Percentiles rank a stretch among this genome's conserved stretches.
phyloP scores from a whole-genome alignment of 2,888 invertebrate genomes.

The Caenorhabditis afra region DNA sequence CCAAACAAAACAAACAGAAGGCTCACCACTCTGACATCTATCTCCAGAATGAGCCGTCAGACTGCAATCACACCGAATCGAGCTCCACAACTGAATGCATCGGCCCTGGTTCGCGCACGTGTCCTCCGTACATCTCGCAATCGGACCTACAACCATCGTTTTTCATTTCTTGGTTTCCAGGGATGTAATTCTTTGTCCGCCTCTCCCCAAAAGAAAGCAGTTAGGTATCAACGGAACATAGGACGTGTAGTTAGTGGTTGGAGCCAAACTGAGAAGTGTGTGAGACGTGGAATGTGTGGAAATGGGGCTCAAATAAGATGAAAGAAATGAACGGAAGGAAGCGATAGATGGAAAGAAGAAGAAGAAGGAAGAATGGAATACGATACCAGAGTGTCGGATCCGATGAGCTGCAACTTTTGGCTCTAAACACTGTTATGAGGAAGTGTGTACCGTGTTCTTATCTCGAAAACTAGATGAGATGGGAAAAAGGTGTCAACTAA shows the following conservation, averaged over 20 bases:
- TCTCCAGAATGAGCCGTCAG: slow-evolving; percentile 70
- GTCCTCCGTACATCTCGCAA: slow-evolving; percentile 66
- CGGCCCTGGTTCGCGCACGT: slow-evolving; percentile 70
- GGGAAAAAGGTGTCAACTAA: not conserved
- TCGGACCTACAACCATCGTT: slow-evolving; percentile 62
- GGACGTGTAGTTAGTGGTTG: too few relatives aligned
- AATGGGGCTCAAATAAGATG: slow-evolving; percentile 26
- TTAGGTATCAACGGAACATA: too few relatives aligned
- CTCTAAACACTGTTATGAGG: slow-evolving; percentile 21
- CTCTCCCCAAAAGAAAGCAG: too few relatives aligned
- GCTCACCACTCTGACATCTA: slow-evolving; percentile 68
- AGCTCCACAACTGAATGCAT: slow-evolving; percentile 72
- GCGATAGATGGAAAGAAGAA: slow-evolving; percentile 38
- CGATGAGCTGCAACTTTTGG: slow-evolving; percentile 37
- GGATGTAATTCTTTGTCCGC: too few relatives aligned
- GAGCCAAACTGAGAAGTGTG: slow-evolving; percentile 16
- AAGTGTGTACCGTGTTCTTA: not conserved
- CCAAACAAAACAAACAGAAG: too few relatives aligned
- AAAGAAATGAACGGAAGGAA: slow-evolving; percentile 29
- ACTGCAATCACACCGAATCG: slow-evolving; percentile 71
- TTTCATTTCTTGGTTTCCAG: not conserved
- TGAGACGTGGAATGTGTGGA: too few relatives aligned
- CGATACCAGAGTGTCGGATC: slow-evolving; percentile 41
- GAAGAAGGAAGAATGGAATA: not conserved
- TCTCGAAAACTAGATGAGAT: not conserved